Conservation (phyloP, 2,113 vertebrate genomes). For the Capra hircus region DNA sequence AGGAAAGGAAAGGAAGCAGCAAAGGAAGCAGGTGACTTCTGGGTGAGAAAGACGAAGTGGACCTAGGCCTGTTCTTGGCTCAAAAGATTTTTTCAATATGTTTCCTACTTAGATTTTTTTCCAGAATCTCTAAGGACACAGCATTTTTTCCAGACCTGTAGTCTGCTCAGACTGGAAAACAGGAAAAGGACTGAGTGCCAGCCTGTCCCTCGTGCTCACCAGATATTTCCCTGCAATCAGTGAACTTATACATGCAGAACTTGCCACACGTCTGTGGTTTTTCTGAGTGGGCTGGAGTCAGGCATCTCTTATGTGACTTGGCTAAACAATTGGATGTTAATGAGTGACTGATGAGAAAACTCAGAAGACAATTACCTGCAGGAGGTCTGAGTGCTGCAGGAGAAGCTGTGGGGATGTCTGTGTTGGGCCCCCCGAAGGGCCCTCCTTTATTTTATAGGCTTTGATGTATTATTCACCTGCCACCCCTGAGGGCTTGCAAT, state of each 20-base stretch:
- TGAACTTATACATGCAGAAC: neutral
- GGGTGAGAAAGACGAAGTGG: neutral
- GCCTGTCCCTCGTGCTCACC: neutral
- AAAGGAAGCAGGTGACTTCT: neutral
- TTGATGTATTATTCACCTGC: neutral
- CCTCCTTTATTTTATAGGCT: neutral
- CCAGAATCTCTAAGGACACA: neutral
- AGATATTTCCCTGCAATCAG: neutral
- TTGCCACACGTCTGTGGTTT: neutral
- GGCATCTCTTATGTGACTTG: neutral
- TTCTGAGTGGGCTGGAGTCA: neutral
- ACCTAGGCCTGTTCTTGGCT: neutral
- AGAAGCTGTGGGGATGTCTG: neutral
- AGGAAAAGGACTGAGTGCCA: neutral
- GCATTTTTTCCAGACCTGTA: neutral
- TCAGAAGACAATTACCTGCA: neutral
- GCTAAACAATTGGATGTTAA: neutral
- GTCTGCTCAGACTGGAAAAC: neutral
- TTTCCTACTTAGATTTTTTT: neutral
- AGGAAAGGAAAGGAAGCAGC: neutral
- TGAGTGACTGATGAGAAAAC: neutral
- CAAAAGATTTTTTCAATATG: neutral
- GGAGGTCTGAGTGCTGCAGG: neutral
- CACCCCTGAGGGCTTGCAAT: neutral
- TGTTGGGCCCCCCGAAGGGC: neutral